Conservation (phyloP, 2,888 invertebrate species). For the Acronicta aceris region DNA sequence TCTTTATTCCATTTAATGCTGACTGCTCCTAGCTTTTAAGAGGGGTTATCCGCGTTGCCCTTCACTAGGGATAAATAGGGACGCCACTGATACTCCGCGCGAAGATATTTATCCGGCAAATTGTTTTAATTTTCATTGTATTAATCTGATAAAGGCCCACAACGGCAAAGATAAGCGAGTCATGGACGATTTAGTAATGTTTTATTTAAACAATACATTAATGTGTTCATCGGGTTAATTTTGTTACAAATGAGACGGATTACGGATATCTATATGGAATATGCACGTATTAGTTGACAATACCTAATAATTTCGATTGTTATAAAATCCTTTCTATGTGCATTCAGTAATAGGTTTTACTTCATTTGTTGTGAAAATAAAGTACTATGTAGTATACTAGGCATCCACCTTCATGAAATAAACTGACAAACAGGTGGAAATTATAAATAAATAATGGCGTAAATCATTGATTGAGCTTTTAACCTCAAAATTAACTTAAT, state of each 20-base stretch:
- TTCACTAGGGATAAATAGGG: slow-evolving; percentile 87
- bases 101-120: slow-evolving; percentile 90
- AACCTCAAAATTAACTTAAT: slow-evolving; percentile 28
- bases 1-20: slow-evolving; percentile 89
- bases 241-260: slow-evolving; percentile 62
- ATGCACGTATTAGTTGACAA: no score
- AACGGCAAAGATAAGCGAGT: slow-evolving; percentile 83
- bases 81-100: slow-evolving; percentile 86
- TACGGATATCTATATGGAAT: no score
- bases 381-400: no score
- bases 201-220: slow-evolving; percentile 77
- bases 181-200: slow-evolving; percentile 80
- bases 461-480: slow-evolving; percentile 27
- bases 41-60: slow-evolving; percentile 89
- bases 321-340: no score
- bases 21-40: slow-evolving; percentile 89
- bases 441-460: slow-evolving; percentile 14
- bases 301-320: no score
- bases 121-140: slow-evolving; percentile 90
- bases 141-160: slow-evolving; percentile 88
- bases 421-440: slow-evolving; percentile 14
- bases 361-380: no score
- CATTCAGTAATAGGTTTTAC: no score
- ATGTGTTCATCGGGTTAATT: slow-evolving; percentile 71
- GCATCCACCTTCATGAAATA: slow-evolving; percentile 3